Evolutionary conservation across 2,113 vertebrate species (phyloP), one percentile per base, ranked within the genome.

Genomic region (Chloebia gouldiae): DNA sequence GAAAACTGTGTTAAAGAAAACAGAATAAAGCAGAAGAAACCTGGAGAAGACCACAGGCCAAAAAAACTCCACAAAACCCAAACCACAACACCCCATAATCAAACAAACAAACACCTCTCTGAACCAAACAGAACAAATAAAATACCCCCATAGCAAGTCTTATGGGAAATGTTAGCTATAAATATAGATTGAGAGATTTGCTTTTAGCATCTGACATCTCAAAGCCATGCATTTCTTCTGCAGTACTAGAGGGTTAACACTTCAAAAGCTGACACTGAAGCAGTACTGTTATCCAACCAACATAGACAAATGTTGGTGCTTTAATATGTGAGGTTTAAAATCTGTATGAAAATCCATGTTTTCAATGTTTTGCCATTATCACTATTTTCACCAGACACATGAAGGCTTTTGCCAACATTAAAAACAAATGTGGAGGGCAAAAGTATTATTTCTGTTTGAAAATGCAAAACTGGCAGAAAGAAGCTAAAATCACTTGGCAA

Each of bases 401-500:
- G 57, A 83, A 91, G 8, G 40, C 23, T 75, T 93, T 93, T 57
- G 35, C 37, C 68, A 88, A 42, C 16, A 50, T 83, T 63, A 92
- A 69, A 21, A 86, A 81, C 8, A 88, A 88, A 85, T 20, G 16
- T 47, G 25, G 33, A 72, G 20, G 14, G 71, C 11, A 9, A 95
- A 83, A 88, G 13, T 76, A 84, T 71, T 86, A 61, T 83, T 88
- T 90, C 64, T 89, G 47, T 2, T 91, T 82, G 53, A 72, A 59
- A 96, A 27, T 54, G 44, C 65, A 90, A 92, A 95, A 92, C 71
- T 90, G 84, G 54, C 70, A 77, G 42, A 93, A 21, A 81, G 37
- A 89, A 91, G 53, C 54, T 90, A 82, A 92, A 91, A 81, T 93
- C 71, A 13, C 45, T 90, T 81, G 86, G 82, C 84, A 88, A 95